Evolutionary conservation across 2,797 vertebrate genomes (phyloP), one percentile per base, ranked within the genome.

Genomic region (Trematomus bernacchii): DNA sequence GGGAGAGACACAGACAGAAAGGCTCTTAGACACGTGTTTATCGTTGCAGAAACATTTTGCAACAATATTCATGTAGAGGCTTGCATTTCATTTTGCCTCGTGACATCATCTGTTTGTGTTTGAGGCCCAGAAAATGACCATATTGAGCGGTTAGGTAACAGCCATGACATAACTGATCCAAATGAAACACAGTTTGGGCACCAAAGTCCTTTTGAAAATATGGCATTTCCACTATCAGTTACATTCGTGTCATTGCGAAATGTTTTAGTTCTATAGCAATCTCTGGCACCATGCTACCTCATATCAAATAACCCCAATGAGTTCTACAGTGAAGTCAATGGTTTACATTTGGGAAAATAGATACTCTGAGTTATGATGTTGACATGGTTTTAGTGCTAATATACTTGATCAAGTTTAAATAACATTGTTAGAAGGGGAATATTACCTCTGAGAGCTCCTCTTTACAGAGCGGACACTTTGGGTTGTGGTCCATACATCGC

Each of bases 401-500:
- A 37, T 37, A 37, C 30, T 15, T 19, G 37, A 19, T 14, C 58
- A 19, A n/a, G 21, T 15, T 55, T 37, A 37, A 9, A 37, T 37
- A 9, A 37, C 33, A 37, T 37, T 37, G 33, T 37, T 37, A 9
- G 27, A 27, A 1, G 33, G 9, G 6, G 15, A 18, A 27, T 11
- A 15, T 0, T 86, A 98, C 97, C 92, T 98, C 96, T 4, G 96
- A 96, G 47, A 98, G 93, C 68, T 96, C 96, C 82, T 97, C 96
- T 89, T 97, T 98, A 86, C 97, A 98, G 89, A 98, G 95, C 0
- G 97, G 97, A 91, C 97, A 98, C 84, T 95, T 95, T 0, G 96
- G 94, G 79, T 96, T 97, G 77, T 98, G 97, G 90, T 98, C 97
- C 84, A 98, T 93, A 92, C 97, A 97, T 84, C 95, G 94, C 89